phyloP scores from a whole-genome alignment of 1,140 invertebrate genomes.

The Elymnias hypermnestra region DNA sequence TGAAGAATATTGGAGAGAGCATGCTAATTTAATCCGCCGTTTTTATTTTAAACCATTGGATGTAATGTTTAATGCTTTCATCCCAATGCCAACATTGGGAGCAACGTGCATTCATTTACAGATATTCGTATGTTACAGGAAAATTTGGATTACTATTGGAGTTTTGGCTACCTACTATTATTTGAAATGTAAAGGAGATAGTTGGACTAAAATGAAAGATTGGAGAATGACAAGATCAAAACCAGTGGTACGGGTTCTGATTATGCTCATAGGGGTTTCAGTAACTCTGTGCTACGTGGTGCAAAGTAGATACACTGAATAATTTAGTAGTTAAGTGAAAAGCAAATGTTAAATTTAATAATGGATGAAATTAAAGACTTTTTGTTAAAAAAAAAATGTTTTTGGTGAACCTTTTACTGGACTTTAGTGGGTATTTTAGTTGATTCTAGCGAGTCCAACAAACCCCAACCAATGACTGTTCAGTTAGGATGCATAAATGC shows the following conservation, averaged over 20 bases:
- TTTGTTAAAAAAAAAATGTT: slow-evolving; percentile 86
- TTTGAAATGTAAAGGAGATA: slow-evolving; percentile 86
- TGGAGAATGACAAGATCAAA: slow-evolving; percentile 78
- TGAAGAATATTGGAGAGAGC: slow-evolving; percentile 80
- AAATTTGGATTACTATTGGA: slow-evolving; percentile 77
- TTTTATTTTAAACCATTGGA: slow-evolving; percentile 85
- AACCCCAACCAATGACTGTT: too few relatives aligned
- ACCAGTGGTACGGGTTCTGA: slow-evolving; percentile 75
- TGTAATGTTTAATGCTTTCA: slow-evolving; percentile 75
- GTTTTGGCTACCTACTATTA: slow-evolving; percentile 81
- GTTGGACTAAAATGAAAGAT: slow-evolving; percentile 84
- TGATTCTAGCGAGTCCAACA: too few relatives aligned
- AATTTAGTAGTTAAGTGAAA: neutral
- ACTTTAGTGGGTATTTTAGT: too few relatives aligned
- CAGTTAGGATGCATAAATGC: too few relatives aligned
- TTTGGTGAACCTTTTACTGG: too few relatives aligned
- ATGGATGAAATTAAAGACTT: slow-evolving; percentile 25
- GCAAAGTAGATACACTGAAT: slow-evolving; percentile 9
- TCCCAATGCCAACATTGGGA: slow-evolving; percentile 77
- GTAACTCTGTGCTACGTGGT: slow-evolving; percentile 73
- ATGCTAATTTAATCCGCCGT: slow-evolving; percentile 86
- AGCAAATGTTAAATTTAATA: neutral
- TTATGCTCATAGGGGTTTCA: slow-evolving; percentile 83
- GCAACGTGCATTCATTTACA: slow-evolving; percentile 68
- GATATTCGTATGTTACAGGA: slow-evolving; percentile 80